Percentiles rank a stretch among this genome's conserved stretches.
Conservation (phyloP, 2,888 invertebrate genomes). For the Boloria euphrosyne region DNA sequence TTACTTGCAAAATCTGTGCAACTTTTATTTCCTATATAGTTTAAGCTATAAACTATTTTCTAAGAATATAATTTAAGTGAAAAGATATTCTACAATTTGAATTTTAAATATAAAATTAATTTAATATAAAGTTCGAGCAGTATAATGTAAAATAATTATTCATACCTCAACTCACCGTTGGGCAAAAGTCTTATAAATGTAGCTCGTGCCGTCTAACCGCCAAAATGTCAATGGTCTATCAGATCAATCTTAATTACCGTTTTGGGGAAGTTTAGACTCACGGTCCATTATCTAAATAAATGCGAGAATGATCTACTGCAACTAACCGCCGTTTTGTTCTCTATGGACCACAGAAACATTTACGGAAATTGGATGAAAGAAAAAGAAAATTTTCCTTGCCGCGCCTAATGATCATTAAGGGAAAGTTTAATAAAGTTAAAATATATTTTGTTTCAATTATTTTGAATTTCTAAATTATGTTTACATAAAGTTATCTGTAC, state of each 20-base stretch:
- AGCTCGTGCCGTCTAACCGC: conserved; percentile 45
- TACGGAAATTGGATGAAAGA: conserved; percentile 17
- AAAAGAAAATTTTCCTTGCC: conserved; percentile 21
- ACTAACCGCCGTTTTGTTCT: conserved; percentile 26
- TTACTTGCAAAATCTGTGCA: no score
- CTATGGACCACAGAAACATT: conserved; percentile 24
- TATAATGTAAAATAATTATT: conserved; percentile 1
- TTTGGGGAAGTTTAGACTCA: conserved; percentile 57
- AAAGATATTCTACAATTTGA: no score
- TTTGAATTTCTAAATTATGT: conserved; percentile 2
- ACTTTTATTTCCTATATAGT: no score
- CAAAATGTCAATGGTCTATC: conserved; percentile 53
- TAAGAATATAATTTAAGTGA: no score
- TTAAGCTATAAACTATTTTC: no score
- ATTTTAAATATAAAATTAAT: no score
- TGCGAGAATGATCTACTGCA: conserved; percentile 45
- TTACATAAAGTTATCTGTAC: neutral
- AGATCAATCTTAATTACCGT: conserved; percentile 67
- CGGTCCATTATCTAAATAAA: conserved; percentile 67
- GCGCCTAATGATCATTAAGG: conserved; percentile 17
- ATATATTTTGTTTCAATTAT: conserved; percentile 11
- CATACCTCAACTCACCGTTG: neutral
- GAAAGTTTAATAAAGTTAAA: conserved; percentile 11
- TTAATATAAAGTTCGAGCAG: no score
- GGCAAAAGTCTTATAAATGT: conserved; percentile 14